phyloP scores from a whole-genome alignment of 1,140 invertebrate genomes.

The Oncopeltus fasciatus region DNA sequence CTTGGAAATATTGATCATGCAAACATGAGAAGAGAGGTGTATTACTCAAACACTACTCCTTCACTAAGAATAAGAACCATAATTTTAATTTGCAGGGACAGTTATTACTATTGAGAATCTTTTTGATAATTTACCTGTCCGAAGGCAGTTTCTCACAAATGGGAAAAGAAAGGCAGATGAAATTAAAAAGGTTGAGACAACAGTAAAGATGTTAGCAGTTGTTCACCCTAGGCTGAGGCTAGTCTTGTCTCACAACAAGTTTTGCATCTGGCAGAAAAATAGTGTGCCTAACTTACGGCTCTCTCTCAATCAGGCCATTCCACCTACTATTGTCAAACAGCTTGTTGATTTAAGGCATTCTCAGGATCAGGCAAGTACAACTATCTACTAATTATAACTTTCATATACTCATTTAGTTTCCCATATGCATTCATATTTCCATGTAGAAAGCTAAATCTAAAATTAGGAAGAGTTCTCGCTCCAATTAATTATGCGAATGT shows the following conservation, averaged over 20 bases:
- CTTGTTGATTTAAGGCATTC: slow-evolving; percentile 32
- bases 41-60: no score
- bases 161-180: slow-evolving; percentile 38
- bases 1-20: no score
- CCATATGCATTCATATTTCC: no score
- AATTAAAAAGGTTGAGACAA: slow-evolving; percentile 40
- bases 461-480: no score
- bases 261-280: slow-evolving; percentile 39
- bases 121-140: slow-evolving; percentile 46
- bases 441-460: no score
- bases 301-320: slow-evolving; percentile 33
- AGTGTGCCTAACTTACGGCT: slow-evolving; percentile 30
- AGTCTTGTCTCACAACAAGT: slow-evolving; percentile 38
- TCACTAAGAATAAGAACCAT: no score
- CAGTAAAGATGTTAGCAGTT: slow-evolving; percentile 39
- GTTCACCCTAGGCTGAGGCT: slow-evolving; percentile 38
- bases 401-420: no score
- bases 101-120: slow-evolving; percentile 37
- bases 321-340: slow-evolving; percentile 31
- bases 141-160: slow-evolving; percentile 39
- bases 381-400: no score
- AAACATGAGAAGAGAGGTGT: no score
- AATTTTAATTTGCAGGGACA: slow-evolving; percentile 47
- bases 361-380: no score
- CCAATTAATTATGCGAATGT: no score